Percentiles rank a stretch among this genome's conserved stretches.
phyloP scores from a whole-genome alignment of 2,113 vertebrate species.

The Cheirogaleus medius region DNA sequence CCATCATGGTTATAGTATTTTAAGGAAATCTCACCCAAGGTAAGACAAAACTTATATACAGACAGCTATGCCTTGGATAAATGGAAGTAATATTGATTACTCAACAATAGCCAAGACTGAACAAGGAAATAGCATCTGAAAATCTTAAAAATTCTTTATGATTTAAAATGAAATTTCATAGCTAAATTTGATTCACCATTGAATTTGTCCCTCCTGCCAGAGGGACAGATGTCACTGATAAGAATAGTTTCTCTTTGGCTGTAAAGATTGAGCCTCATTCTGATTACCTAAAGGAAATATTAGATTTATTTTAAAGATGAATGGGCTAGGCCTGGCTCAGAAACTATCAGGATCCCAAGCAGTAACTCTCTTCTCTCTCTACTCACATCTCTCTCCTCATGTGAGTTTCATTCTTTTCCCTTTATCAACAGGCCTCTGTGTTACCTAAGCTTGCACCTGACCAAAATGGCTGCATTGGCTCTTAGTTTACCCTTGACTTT shows the following conservation, averaged over 20 bases:
- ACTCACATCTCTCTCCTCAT: not conserved
- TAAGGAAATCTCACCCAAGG: not conserved
- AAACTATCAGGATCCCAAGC: not conserved
- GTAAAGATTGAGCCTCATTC: not conserved
- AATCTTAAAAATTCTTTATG: not conserved
- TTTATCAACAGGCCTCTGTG: not conserved
- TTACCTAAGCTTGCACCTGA: not conserved
- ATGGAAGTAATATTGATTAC: not conserved
- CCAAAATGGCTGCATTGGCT: not conserved
- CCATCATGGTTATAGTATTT: slow-evolving; percentile 37
- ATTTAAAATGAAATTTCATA: slow-evolving; percentile 44
- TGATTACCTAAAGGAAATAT: not conserved
- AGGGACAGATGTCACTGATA: not conserved
- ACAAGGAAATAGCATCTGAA: not conserved
- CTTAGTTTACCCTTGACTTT: not conserved
- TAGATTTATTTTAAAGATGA: slow-evolving; percentile 23
- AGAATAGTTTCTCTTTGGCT: not conserved
- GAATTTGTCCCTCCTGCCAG: not conserved
- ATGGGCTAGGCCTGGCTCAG: not conserved
- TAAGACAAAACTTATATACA: not conserved
- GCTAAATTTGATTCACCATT: not conserved
- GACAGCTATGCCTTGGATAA: not conserved
- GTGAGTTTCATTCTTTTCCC: not conserved
- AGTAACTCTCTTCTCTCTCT: not conserved
- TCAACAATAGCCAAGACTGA: not conserved